These are phyloP conservation scores for Hydropsyche betteni DNA, from an alignment of 2,888 invertebrate species.

Conservation along the genomic window DNA sequence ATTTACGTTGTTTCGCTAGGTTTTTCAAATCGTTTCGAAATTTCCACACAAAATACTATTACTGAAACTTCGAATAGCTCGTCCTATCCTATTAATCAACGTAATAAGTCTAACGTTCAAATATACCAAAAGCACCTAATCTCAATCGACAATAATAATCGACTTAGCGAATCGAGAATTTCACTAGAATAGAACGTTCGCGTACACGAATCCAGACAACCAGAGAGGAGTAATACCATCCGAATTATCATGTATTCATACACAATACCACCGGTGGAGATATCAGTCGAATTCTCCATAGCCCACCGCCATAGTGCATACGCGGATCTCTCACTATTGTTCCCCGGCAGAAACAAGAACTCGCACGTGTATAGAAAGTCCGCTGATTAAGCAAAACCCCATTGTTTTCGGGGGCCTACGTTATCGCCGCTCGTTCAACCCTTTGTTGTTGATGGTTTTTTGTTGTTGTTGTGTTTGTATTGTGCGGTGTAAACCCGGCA, in stretches of 20 bases:
- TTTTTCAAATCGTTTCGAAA: no score
- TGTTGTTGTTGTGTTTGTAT: conserved; percentile 28
- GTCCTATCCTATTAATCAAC: conserved; percentile 3
- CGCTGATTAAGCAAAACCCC: conserved; percentile 39
- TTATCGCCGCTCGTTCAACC: conserved; percentile 37
- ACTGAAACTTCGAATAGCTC: not conserved
- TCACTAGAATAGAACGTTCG: not conserved
- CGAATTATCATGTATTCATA: no score
- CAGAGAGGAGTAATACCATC: not conserved
- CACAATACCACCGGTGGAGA: no score
- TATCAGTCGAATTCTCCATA: no score
- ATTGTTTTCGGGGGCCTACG: conserved; percentile 30
- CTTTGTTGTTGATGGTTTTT: conserved; percentile 39
- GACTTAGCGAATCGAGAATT: conserved; percentile 21
- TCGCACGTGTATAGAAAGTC: conserved; percentile 33
- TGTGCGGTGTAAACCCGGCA: conserved; percentile 5
- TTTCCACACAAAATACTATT: no score
- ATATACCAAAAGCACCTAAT: not conserved
- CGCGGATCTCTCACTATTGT: no score
- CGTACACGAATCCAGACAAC: not conserved
- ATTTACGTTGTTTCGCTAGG: no score
- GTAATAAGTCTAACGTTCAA: not conserved
- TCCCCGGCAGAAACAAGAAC: not conserved
- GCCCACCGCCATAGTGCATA: no score
- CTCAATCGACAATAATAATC: conserved; percentile 29